Conservation (phyloP, 2,888 invertebrate species). For the Chymomyza fuscimana region DNA sequence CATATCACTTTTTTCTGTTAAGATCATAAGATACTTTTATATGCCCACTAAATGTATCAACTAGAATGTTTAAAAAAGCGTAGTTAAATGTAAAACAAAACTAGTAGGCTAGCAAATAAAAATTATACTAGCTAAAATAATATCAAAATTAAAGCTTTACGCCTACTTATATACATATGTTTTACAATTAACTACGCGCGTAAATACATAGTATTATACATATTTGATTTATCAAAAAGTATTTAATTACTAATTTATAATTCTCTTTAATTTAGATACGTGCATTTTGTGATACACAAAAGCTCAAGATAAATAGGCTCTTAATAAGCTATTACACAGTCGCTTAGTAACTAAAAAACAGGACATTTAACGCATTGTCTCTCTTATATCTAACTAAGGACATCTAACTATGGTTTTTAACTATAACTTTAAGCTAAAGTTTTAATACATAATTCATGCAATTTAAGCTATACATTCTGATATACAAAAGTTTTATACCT, state of each 20-base stretch:
- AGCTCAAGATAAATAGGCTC: conserved; percentile 53
- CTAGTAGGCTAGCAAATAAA: background rate
- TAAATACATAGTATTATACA: background rate
- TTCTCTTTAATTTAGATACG: conserved; percentile 76
- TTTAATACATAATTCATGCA: conserved; percentile 7
- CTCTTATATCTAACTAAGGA: conserved; percentile 8
- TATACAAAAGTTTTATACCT: background rate
- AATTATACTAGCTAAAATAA: too few relatives aligned
- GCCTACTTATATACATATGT: background rate
- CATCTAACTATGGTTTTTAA: conserved; percentile 16
- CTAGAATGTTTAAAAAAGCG: conserved; percentile 1
- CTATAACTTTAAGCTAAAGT: conserved; percentile 46
- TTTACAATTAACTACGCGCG: background rate
- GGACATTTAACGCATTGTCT: conserved; percentile 50
- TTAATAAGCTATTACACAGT: conserved; percentile 61
- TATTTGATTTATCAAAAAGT: conserved; percentile 7
- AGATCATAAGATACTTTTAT: conserved; percentile 17
- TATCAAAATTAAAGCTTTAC: background rate
- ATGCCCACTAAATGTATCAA: conserved; percentile 7
- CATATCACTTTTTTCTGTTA: conserved; percentile 34
- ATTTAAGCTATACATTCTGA: background rate
- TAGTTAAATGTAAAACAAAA: background rate
- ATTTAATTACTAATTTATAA: conserved; percentile 33
- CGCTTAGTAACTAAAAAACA: conserved; percentile 62
- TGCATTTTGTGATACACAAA: conserved; percentile 56